Evolutionary conservation across 2,797 vertebrate species (phyloP).

Genomic region (Ptychobarbus kaznakovi): DNA sequence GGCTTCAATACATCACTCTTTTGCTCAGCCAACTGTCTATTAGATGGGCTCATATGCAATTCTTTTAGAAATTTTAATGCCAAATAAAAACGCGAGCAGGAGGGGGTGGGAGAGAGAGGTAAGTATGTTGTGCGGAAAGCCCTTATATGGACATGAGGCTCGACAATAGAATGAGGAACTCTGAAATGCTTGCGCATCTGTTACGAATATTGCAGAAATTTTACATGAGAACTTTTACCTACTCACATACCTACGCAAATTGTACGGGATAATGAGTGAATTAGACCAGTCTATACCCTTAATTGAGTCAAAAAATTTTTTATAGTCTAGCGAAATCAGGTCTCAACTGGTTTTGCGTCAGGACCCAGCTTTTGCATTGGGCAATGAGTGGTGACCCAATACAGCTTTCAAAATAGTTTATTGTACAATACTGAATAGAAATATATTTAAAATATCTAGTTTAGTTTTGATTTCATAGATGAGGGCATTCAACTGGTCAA

Average conservation of each 20-base stretch:
- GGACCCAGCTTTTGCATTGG: constrained; percentile 4
- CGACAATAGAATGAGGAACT: not conserved
- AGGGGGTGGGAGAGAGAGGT: not conserved
- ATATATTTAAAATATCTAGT: not conserved
- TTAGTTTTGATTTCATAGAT: not conserved
- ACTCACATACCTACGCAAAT: not conserved
- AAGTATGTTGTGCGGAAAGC: not conserved
- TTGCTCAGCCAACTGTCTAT: too few species aligned
- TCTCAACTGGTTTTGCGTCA: constrained; percentile 1
- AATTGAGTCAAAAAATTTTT: not conserved
- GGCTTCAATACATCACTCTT: too few species aligned
- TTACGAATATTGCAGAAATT: not conserved
- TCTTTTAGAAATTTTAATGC: too few species aligned
- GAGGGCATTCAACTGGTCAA: not conserved
- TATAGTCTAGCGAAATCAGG: not conserved
- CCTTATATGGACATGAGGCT: not conserved
- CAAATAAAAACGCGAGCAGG: too few species aligned
- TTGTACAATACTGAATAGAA: constrained; percentile 3
- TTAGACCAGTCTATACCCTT: not conserved
- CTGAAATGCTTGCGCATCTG: not conserved
- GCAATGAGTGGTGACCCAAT: not conserved
- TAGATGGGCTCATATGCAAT: too few species aligned
- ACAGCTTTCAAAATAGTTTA: not conserved
- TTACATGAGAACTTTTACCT: not conserved
- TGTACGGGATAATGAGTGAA: not conserved